phyloP scores from a whole-genome alignment of 2,888 invertebrate species.

The Pyrochroa serraticornis region DNA sequence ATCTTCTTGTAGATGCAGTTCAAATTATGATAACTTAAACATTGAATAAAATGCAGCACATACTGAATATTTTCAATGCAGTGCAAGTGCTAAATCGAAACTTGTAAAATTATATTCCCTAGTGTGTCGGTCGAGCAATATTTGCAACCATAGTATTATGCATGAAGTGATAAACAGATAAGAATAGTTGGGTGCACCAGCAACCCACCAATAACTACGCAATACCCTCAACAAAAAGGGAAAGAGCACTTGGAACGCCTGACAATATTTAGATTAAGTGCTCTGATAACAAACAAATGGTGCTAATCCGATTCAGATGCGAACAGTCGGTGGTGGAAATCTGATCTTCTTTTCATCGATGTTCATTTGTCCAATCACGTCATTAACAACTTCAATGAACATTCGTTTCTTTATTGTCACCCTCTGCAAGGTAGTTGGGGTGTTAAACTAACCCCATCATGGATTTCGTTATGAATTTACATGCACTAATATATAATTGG shows the following conservation, averaged over 20 bases:
- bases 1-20: too few relatives aligned
- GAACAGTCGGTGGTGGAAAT: constrained; percentile 43
- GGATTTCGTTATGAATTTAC: too few relatives aligned
- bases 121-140: too few relatives aligned
- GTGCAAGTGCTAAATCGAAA: too few relatives aligned
- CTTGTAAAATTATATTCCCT: too few relatives aligned
- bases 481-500: too few relatives aligned
- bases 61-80: too few relatives aligned
- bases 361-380: constrained; percentile 46
- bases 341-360: constrained; percentile 47
- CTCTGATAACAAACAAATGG: constrained; percentile 43
- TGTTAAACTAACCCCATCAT: too few relatives aligned
- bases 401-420: too few relatives aligned
- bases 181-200: constrained; percentile 11
- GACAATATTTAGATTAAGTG: constrained; percentile 44
- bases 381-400: constrained; percentile 31
- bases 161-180: constrained; percentile 10
- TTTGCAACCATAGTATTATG: constrained; percentile 1
- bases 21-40: too few relatives aligned
- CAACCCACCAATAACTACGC: constrained; percentile 14
- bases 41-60: too few relatives aligned
- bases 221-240: constrained; percentile 24
- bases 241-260: constrained; percentile 28
- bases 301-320: constrained; percentile 47
- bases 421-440: too few relatives aligned